Evolutionary conservation across 2,888 invertebrate species (phyloP), one percentile per base, ranked within the genome.

Genomic region (Brenthis ino): DNA sequence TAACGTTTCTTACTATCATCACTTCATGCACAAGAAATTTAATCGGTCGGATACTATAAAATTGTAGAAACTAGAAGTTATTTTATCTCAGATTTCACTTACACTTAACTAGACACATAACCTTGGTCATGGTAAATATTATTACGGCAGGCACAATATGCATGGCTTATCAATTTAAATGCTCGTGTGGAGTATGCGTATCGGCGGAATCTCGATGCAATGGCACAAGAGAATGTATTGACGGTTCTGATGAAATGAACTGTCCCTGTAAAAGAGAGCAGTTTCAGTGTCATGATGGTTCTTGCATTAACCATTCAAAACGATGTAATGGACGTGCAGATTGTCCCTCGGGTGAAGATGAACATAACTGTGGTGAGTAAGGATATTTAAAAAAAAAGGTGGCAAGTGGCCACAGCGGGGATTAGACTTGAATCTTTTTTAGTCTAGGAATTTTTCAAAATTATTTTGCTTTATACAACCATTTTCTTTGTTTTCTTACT

Each of bases 151-250:
- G 91, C 87, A 84, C 86, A 83, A 77, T 83, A 83, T 92, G 93
- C 93, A 91, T 92, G 92, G 90, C 93, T 90, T 89, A 86, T 88
- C 82, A 91, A 83, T 95, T 94, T 93, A 93, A 94, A 80, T 96
- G 96, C 90, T 87, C 93, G 80, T 94, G 92, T 81, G 95, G 95
- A 82, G 88, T 93, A 80, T 95, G 95, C 89, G 93, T 95, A 76
- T 86, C 88, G 74, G 85, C 87, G 48, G 90, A 90, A 60, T 86
- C 90, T 65, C 78, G 88, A 71, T 94, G 94, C 85, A 94, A 95
- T 81, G 89, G 92, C 64, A 88, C 86, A 20, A 75, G 69, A 67
- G 94, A 94, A 77, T 94, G 94, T 80, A 75, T 80, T 69, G 94
- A 95, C 79, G 85, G 83, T 48, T 93, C 94, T 6, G 93, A 92